Conservation (phyloP, 2,797 vertebrate genomes). For the Linurgus olivaceus region DNA sequence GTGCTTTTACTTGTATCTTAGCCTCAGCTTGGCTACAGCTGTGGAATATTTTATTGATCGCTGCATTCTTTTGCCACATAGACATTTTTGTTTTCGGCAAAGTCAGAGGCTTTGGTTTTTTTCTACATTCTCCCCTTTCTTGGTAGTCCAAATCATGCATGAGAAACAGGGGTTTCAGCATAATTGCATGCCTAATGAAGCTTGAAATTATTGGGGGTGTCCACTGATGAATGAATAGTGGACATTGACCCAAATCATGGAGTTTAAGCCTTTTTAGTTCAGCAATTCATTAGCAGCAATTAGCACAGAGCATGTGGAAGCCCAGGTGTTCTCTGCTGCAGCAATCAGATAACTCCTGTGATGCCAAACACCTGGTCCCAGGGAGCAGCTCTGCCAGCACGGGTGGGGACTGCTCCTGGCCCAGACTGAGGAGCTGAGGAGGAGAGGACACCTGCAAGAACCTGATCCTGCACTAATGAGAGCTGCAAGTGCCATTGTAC, state of each 20-base stretch:
- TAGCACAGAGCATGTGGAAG: not conserved
- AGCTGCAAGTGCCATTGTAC: fast-evolving
- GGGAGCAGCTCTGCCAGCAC: not conserved
- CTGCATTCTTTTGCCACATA: not conserved
- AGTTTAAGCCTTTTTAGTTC: not conserved
- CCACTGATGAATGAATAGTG: not conserved
- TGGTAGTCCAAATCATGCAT: not conserved
- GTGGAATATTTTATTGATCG: not conserved
- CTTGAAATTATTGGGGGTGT: not conserved
- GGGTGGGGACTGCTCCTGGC: not conserved
- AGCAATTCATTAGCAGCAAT: not conserved
- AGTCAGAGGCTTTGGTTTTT: not conserved
- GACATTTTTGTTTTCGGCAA: not conserved
- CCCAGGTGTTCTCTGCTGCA: not conserved
- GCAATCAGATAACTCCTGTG: not conserved
- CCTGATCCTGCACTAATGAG: not conserved
- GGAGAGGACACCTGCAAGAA: not conserved
- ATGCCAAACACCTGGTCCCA: not conserved
- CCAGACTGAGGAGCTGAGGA: not conserved
- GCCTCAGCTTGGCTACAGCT: not conserved
- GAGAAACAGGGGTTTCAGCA: not conserved
- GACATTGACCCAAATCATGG: not conserved
- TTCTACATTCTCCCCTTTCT: not conserved
- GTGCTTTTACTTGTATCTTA: not conserved
- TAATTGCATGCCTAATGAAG: not conserved